Percentiles rank a stretch among this genome's conserved stretches.
These are phyloP conservation scores for Ganaspis brasiliensis DNA, from an alignment of 2,888 invertebrate genomes.

Conservation along the genomic window DNA sequence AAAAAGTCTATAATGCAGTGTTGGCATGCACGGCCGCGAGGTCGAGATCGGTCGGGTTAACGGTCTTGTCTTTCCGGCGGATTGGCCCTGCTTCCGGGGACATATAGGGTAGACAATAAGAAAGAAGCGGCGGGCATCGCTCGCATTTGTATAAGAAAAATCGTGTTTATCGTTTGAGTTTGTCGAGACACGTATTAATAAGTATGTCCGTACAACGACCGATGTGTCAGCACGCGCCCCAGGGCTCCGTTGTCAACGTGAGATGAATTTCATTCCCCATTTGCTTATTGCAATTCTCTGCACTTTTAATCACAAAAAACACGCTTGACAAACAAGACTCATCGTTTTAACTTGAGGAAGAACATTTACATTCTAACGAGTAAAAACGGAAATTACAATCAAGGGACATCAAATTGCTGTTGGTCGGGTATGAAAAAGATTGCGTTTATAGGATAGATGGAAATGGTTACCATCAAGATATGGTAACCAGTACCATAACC, in stretches of 20 bases:
- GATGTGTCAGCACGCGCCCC: constrained; percentile 69
- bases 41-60: constrained; percentile 80
- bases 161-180: constrained; percentile 51
- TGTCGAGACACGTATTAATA: constrained; percentile 72
- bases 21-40: constrained; percentile 78
- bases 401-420: no score
- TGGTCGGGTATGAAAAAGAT: no score
- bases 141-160: constrained; percentile 54
- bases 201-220: constrained; percentile 73
- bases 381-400: no score
- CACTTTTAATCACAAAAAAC: not conserved
- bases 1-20: constrained; percentile 74
- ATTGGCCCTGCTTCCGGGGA: constrained; percentile 80
- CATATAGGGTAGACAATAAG: constrained; percentile 80
- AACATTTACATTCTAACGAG: no score
- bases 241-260: constrained; percentile 53
- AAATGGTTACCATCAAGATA: no score
- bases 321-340: not conserved
- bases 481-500: no score
- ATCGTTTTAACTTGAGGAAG: not conserved
- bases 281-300: not conserved
- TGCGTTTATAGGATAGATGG: not conserved
- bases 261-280: constrained; percentile 46
- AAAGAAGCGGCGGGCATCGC: constrained; percentile 58
- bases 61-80: constrained; percentile 80